A percentile compares a stretch with the other conserved stretches of the same genome.
Conservation (phyloP, 1,140 invertebrate genomes). For the Drosophila navojoa region DNA sequence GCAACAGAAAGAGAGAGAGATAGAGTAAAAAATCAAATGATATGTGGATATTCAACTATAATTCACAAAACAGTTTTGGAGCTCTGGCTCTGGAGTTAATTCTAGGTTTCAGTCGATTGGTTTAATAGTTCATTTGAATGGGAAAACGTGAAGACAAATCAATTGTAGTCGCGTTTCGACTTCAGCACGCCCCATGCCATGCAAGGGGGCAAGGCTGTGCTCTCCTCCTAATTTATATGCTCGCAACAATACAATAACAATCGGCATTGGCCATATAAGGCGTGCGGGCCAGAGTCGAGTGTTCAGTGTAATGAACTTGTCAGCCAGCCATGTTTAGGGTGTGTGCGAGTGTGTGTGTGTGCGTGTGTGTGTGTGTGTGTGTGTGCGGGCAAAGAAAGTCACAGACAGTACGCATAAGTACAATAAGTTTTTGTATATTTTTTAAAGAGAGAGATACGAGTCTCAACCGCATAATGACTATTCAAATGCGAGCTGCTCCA, state of each 20-base stretch:
- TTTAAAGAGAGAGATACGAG: conserved; percentile 12
- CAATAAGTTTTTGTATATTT: conserved; percentile 13
- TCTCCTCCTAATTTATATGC: conserved; percentile 23
- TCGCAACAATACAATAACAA: conserved; percentile 52
- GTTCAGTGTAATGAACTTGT: conserved; percentile 76
- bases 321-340: conserved; percentile 75
- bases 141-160: conserved; percentile 17
- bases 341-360: conserved; percentile 38
- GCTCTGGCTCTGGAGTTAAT: background rate
- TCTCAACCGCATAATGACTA: conserved; percentile 51
- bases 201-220: background rate
- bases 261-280: conserved; percentile 48
- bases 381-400: conserved; percentile 60
- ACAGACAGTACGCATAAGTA: conserved; percentile 42
- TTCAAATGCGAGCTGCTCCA: conserved; percentile 69
- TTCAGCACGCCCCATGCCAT: conserved; percentile 18
- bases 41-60: background rate
- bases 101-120: conserved; percentile 29
- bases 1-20: background rate
- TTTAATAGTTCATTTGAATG: conserved; percentile 29
- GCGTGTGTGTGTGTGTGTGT: conserved; percentile 24
- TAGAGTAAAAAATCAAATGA: background rate
- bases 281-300: conserved; percentile 1
- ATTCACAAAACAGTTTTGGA: conserved; percentile 11
- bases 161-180: conserved; percentile 31